phyloP scores from a whole-genome alignment of 2,888 invertebrate species.

The Thereva unica region DNA sequence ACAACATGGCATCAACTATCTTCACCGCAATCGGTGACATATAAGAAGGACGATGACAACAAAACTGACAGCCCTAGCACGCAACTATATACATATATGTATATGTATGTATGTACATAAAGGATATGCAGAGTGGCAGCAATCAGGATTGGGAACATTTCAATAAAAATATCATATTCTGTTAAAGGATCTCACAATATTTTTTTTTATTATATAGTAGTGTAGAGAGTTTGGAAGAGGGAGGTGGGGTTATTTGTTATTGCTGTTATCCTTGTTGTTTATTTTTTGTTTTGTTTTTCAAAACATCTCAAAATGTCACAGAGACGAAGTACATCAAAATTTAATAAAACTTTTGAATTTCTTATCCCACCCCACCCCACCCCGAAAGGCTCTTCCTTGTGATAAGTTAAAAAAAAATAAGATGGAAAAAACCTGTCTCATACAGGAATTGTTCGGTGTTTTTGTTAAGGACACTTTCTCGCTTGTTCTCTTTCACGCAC shows the following conservation, averaged over 20 bases:
- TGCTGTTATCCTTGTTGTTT: too few species aligned
- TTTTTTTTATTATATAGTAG: too few species aligned
- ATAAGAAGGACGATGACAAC: not conserved
- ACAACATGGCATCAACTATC: slow-evolving; percentile 22
- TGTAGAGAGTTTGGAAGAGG: too few species aligned
- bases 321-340: slow-evolving; percentile 23
- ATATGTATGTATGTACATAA: not conserved
- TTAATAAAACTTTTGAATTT: not conserved
- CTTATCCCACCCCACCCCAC: not conserved
- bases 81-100: not conserved
- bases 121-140: not conserved
- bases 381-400: not conserved
- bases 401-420: too few species aligned
- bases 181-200: not conserved
- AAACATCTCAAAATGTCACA: not conserved
- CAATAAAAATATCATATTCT: slow-evolving; percentile 34
- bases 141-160: slow-evolving; percentile 15
- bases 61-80: slow-evolving; percentile 11
- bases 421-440: not conserved
- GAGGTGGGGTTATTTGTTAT: too few species aligned
- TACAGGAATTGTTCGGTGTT: not conserved
- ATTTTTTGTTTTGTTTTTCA: too few species aligned
- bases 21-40: slow-evolving; percentile 5
- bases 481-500: not conserved
- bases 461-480: not conserved